Conservation (phyloP, 2,888 invertebrate species). For the Craniophora ligustri region DNA sequence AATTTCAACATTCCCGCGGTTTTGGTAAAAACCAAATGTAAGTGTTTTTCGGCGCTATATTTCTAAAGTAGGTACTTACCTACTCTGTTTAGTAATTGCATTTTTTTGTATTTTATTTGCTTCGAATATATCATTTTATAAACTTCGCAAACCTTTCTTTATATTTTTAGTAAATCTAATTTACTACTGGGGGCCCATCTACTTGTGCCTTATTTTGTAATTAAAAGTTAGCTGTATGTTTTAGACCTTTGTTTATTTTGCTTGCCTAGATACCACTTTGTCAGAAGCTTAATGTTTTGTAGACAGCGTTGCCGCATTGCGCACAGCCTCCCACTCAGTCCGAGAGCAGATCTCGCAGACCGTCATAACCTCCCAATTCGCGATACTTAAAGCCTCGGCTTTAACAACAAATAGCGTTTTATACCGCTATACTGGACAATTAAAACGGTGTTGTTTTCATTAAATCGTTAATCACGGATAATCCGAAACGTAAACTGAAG, state of each 20-base stretch:
- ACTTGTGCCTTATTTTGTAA: not conserved
- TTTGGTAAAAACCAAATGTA: not conserved
- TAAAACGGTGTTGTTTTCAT: conserved; percentile 36
- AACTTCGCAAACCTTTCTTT: too few relatives aligned
- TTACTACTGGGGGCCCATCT: too few relatives aligned
- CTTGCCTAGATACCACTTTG: conserved; percentile 35
- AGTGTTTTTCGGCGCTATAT: too few relatives aligned
- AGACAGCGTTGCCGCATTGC: conserved; percentile 83
- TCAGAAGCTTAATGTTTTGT: conserved; percentile 67
- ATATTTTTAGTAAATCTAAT: too few relatives aligned
- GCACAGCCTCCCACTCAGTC: conserved; percentile 87
- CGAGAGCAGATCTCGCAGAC: conserved; percentile 79
- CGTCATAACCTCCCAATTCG: conserved; percentile 78
- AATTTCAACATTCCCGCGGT: conserved; percentile 57
- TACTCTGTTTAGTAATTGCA: too few relatives aligned
- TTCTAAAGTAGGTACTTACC: not conserved
- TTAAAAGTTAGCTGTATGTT: not conserved
- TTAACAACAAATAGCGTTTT: conserved; percentile 47
- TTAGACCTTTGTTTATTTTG: conserved; percentile 31
- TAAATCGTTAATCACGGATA: conserved; percentile 69
- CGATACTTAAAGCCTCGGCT: conserved; percentile 51
- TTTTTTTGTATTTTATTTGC: too few relatives aligned
- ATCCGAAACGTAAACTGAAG: conserved; percentile 72
- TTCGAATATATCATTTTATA: too few relatives aligned
- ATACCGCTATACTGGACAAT: conserved; percentile 55